Evolutionary conservation across 2,113 vertebrate species (phyloP).

Genomic region (Gambusia holbrooki): DNA sequence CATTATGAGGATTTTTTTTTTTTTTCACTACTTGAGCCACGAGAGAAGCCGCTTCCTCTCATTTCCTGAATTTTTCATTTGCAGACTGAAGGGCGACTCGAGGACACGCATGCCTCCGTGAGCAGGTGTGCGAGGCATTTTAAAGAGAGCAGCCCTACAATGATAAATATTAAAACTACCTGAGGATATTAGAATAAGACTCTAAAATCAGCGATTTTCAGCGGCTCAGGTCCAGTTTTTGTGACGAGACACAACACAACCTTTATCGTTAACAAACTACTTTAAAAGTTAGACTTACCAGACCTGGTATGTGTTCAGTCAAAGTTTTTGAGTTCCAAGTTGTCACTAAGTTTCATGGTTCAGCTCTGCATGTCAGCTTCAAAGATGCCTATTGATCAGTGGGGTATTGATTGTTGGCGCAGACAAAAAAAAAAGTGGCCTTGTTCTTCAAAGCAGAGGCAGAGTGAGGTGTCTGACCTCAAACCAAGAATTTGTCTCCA

Average conservation of each 20-base stretch:
- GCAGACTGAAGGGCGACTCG: not conserved
- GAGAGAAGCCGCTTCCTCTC: constrained; percentile 14
- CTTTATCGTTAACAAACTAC: not conserved
- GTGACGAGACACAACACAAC: too few species aligned
- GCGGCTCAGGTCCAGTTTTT: not conserved
- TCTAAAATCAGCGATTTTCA: not conserved
- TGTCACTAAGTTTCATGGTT: not conserved
- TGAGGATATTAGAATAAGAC: not conserved
- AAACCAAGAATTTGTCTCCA: not conserved
- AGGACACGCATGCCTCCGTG: not conserved
- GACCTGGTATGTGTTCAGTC: not conserved
- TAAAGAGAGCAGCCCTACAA: not conserved
- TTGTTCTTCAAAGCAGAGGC: not conserved
- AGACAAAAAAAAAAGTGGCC: not conserved
- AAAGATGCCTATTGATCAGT: not conserved
- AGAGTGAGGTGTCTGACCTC: not conserved
- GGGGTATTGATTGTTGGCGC: not conserved
- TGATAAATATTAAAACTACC: not conserved
- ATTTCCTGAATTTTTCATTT: constrained; percentile 24
- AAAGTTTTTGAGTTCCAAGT: not conserved
- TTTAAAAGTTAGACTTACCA: not conserved
- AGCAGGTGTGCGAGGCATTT: constrained; percentile 5
- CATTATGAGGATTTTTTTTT: constrained; percentile 6
- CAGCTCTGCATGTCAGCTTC: not conserved
- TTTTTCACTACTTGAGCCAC: not conserved